Conservation (phyloP, 2,797 vertebrate species). For the Megaceryle alcyon region DNA sequence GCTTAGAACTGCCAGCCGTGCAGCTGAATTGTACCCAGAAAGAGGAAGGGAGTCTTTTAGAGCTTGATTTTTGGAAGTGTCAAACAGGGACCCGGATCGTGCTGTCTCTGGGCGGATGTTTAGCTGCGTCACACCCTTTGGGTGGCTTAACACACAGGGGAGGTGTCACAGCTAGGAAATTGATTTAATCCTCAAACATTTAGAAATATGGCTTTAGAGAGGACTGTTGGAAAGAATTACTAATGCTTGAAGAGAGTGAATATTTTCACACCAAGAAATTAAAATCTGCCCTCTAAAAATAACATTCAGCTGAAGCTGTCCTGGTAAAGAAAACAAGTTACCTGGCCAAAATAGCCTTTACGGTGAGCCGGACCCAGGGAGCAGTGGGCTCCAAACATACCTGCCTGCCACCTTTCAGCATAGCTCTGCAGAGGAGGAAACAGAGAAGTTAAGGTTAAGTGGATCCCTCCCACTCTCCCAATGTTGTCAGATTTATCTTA, state of each 20-base stretch:
- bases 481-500: not conserved
- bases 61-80: not conserved
- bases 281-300: not conserved
- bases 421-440: conserved; percentile 24
- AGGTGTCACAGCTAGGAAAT: not conserved
- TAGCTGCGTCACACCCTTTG: not conserved
- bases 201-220: not conserved
- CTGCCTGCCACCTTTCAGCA: not conserved
- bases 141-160: not conserved
- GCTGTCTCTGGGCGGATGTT: not conserved
- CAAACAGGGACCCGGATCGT: not conserved
- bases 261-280: not conserved
- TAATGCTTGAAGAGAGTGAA: not conserved
- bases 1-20: not conserved
- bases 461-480: not conserved
- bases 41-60: not conserved
- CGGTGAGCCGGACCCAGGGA: not conserved
- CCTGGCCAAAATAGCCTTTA: conserved; percentile 46
- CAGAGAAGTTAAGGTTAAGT: too few species aligned
- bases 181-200: not conserved
- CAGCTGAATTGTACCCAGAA: not conserved
- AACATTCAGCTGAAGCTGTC: not conserved
- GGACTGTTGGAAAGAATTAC: not conserved
- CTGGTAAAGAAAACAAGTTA: not conserved
- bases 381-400: conserved; percentile 56